Percentiles rank a stretch among this genome's conserved stretches.
phyloP scores from a whole-genome alignment of 2,797 vertebrate species.

The Menidia menidia region DNA sequence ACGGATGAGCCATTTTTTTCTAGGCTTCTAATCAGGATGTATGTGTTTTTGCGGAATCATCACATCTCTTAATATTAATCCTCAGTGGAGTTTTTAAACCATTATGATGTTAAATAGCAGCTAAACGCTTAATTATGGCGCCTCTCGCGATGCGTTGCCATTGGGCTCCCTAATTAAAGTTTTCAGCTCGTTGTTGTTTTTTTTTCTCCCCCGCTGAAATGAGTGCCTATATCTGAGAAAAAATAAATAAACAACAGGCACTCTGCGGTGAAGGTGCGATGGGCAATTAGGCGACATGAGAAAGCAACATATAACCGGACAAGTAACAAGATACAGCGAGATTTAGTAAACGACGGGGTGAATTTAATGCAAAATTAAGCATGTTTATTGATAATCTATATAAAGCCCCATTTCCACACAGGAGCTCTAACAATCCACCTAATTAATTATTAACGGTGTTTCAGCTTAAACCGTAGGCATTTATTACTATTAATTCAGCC shows the following conservation, averaged over 20 bases:
- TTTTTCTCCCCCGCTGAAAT: conserved; percentile 40
- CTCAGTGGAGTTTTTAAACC: conserved; percentile 72
- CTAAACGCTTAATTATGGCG: conserved; percentile 80
- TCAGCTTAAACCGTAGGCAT: conserved; percentile 73
- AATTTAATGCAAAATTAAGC: conserved; percentile 74
- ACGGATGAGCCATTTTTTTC: conserved; percentile 22
- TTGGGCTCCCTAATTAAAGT: conserved; percentile 80
- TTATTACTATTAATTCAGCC: conserved; percentile 75
- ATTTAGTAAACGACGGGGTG: conserved; percentile 62
- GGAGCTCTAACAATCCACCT: conserved; percentile 67
- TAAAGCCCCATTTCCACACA: conserved; percentile 75
- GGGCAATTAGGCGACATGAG: conserved; percentile 67
- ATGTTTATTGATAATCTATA: conserved; percentile 83
- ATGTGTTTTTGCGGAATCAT: conserved; percentile 61
- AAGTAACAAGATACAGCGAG: conserved; percentile 66
- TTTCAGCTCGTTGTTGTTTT: conserved; percentile 43
- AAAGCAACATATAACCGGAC: conserved; percentile 47
- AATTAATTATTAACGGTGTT: conserved; percentile 81
- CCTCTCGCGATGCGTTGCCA: conserved; percentile 72
- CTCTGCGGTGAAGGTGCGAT: conserved; percentile 59
- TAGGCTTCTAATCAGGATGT: conserved; percentile 55
- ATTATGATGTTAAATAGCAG: conserved; percentile 76
- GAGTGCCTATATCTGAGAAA: conserved; percentile 68
- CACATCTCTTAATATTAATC: conserved; percentile 70
- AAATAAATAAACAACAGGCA: conserved; percentile 77